A percentile compares a stretch with the other conserved stretches of the same genome.
Conservation (phyloP, 1,140 invertebrate species). For the Drosophila erecta region DNA sequence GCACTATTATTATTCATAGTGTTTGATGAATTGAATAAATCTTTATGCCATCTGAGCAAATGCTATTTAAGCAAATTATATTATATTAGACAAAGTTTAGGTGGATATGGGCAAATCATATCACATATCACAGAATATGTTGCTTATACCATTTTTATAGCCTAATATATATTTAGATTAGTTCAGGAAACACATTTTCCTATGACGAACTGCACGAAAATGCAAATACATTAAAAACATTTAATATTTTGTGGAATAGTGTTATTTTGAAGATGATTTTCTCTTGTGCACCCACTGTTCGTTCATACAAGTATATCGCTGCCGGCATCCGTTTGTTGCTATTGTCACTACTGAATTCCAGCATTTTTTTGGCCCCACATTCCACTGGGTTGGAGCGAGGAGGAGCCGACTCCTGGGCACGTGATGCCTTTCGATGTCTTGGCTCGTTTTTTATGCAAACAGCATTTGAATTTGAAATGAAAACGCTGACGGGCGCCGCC, state of each 20-base stretch:
- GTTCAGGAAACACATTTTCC: too few species aligned
- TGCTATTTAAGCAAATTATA: not conserved
- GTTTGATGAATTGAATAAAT: not conserved
- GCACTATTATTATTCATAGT: not conserved
- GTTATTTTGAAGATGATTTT: not conserved
- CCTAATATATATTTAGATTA: too few species aligned
- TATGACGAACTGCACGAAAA: too few species aligned
- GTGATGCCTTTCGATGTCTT: conserved; percentile 61
- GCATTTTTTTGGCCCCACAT: conserved; percentile 4
- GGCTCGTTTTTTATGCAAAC: conserved; percentile 75
- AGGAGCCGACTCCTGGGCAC: conserved; percentile 7
- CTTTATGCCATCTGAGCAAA: too few species aligned
- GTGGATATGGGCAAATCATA: too few species aligned
- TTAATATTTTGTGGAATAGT: too few species aligned
- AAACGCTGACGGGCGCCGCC: conserved; percentile 57
- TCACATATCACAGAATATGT: too few species aligned
- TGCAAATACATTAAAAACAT: too few species aligned
- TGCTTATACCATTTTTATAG: too few species aligned
- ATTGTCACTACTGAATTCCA: conserved; percentile 61
- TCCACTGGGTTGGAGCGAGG: conserved; percentile 4
- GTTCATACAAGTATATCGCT: conserved; percentile 6
- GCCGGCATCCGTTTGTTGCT: conserved; percentile 53
- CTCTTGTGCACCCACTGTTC: conserved; percentile 2
- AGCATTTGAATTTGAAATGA: conserved; percentile 82
- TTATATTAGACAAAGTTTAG: too few species aligned